phyloP scores from a whole-genome alignment of 30 jellyfish, hydroid and myxozoan species.

The Calvadosia cruxmelitensis region DNA sequence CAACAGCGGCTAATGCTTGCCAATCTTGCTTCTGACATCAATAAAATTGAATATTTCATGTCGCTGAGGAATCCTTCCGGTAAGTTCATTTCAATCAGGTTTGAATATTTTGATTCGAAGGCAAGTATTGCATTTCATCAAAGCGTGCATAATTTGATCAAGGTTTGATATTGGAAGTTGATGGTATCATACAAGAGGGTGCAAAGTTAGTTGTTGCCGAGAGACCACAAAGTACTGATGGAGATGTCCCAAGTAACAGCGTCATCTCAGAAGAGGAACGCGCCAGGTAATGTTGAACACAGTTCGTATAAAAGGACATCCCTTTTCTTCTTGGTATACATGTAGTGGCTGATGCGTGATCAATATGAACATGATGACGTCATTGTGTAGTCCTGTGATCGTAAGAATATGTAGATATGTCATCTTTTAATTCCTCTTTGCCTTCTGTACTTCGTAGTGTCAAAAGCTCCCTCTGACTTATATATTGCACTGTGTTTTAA shows the following conservation, averaged over 20 bases:
- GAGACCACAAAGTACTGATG: constrained; percentile 18
- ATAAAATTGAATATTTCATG: constrained; percentile 31
- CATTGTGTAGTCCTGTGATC: no score
- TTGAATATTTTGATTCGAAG: no score
- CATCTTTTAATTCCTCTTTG: no score
- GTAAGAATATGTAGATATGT: no score
- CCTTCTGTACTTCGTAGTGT: no score
- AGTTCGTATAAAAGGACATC: neutral
- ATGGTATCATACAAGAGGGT: constrained; percentile 32
- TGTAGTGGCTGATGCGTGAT: no score
- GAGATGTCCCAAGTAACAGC: neutral
- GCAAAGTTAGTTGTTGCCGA: constrained; percentile 3
- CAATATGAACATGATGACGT: no score
- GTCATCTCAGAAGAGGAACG: neutral
- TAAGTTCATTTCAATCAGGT: neutral
- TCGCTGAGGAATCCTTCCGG: constrained; percentile 46
- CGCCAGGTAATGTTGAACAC: no score
- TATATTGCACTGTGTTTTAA: no score
- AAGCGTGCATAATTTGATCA: no score
- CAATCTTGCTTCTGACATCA: constrained; percentile 59
- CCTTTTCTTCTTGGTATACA: no score
- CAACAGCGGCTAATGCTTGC: constrained; percentile 59
- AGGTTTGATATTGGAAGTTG: constrained; percentile 15
- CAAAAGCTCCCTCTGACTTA: no score
- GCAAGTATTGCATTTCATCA: neutral